A percentile compares a stretch with the other conserved stretches of the same genome.
Evolutionary conservation across 1,140 invertebrate genomes (phyloP).

Genomic region (Drosophila oshimai): DNA sequence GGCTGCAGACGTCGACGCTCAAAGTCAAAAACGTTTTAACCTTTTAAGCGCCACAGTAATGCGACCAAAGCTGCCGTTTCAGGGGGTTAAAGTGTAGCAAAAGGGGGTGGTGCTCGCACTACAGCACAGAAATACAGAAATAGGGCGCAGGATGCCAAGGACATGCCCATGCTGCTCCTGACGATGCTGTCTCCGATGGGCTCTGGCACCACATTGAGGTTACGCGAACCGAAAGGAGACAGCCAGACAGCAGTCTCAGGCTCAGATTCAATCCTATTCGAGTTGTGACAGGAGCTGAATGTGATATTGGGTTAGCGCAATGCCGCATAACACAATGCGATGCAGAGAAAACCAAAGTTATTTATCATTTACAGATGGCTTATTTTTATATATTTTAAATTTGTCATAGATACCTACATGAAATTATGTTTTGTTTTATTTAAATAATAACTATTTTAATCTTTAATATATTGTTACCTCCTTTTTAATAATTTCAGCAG

Average conservation of each 20-base stretch:
- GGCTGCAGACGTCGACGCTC: slow-evolving; percentile 43
- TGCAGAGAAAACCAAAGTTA: background rate
- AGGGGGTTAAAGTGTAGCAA: background rate
- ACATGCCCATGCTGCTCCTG: slow-evolving; percentile 37
- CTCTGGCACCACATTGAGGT: slow-evolving; percentile 69
- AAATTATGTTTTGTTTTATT: no score
- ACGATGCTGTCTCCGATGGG: slow-evolving; percentile 54
- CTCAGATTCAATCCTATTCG: slow-evolving; percentile 42
- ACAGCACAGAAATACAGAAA: no score
- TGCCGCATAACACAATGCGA: slow-evolving; percentile 33
- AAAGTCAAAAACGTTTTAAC: slow-evolving; percentile 77
- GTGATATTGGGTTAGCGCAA: slow-evolving; percentile 30
- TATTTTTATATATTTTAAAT: background rate
- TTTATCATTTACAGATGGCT: slow-evolving; percentile 22
- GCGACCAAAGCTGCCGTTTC: slow-evolving; percentile 62
- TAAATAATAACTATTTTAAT: no score
- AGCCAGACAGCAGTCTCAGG: slow-evolving; percentile 44
- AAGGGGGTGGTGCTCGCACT: slow-evolving; percentile 8
- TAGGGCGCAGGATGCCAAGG: slow-evolving; percentile 54
- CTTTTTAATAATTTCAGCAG: no score
- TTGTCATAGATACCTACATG: no score
- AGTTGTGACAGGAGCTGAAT: slow-evolving; percentile 47
- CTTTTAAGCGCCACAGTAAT: slow-evolving; percentile 75
- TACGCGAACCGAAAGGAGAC: slow-evolving; percentile 64
- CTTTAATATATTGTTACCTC: no score